These are phyloP conservation scores for Ailurus styani DNA, from an alignment of 2,113 vertebrate genomes.

Conservation along the genomic window DNA sequence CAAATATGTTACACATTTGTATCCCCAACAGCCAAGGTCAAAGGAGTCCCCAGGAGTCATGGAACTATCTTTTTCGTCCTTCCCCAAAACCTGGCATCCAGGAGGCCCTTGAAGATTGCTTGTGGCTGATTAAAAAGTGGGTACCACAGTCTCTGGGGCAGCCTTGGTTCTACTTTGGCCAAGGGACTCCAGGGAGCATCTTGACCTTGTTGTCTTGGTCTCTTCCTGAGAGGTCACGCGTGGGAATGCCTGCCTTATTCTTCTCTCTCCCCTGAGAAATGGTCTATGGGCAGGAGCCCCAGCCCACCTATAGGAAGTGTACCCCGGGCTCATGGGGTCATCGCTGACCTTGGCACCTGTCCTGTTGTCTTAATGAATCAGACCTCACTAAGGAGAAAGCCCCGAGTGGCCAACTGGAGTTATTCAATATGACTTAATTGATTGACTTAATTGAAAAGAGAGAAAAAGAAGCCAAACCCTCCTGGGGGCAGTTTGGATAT, in stretches of 20 bases:
- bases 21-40: neutral
- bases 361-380: constrained; percentile 47
- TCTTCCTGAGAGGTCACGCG: neutral
- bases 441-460: constrained; percentile 51
- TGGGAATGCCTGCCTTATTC: neutral
- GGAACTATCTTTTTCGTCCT: neutral
- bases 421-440: constrained; percentile 55
- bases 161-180: neutral
- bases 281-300: neutral
- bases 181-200: fast-evolving
- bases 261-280: neutral
- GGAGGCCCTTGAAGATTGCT: neutral
- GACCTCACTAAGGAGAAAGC: constrained; percentile 38
- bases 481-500: neutral
- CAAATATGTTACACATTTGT: neutral
- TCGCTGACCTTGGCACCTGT: constrained; percentile 36
- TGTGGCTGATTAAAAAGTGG: neutral
- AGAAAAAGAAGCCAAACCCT: constrained; percentile 28
- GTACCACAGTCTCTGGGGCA: neutral
- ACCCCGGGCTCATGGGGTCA: neutral
- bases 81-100: neutral
- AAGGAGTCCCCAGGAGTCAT: neutral
- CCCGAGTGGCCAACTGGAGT: neutral
- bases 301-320: neutral
- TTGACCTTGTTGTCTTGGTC: neutral